These are phyloP conservation scores for Vireo griseus DNA, from an alignment of 2,797 vertebrate species.

Conservation along the genomic window DNA sequence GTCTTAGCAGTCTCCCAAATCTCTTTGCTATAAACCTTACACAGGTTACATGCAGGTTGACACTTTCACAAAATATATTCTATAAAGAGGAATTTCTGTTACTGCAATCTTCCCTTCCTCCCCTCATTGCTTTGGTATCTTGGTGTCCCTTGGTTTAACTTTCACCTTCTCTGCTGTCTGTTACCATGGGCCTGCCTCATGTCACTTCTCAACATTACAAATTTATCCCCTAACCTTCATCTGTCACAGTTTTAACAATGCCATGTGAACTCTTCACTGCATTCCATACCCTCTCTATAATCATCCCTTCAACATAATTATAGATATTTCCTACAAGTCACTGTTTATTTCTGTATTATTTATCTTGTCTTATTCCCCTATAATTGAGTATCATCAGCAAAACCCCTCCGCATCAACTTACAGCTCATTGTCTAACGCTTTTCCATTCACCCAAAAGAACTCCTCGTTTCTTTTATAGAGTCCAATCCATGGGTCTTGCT, in stretches of 20 bases:
- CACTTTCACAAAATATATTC: not conserved
- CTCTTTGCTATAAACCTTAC: not conserved
- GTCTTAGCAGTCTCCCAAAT: not conserved
- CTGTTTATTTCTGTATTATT: not conserved
- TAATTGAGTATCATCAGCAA: not conserved
- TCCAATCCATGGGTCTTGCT: slow-evolving; percentile 54
- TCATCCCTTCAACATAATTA: not conserved
- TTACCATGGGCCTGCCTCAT: not conserved
- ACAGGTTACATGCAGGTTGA: not conserved
- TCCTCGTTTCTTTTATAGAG: slow-evolving; percentile 19
- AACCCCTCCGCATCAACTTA: not conserved
- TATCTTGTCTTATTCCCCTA: not conserved
- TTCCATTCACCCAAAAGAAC: slow-evolving; percentile 49
- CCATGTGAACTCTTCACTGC: not conserved
- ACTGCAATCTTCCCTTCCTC: not conserved
- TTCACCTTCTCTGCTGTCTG: not conserved
- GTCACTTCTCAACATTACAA: not conserved
- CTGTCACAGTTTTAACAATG: not conserved
- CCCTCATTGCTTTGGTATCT: not conserved
- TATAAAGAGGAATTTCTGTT: not conserved
- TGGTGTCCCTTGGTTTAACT: not conserved
- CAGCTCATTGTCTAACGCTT: slow-evolving; percentile 18
- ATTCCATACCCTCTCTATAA: not conserved
- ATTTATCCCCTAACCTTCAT: not conserved
- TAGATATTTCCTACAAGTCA: not conserved